These are phyloP conservation scores for Acleris literana DNA, from an alignment of 2,888 invertebrate genomes.

Conservation along the genomic window DNA sequence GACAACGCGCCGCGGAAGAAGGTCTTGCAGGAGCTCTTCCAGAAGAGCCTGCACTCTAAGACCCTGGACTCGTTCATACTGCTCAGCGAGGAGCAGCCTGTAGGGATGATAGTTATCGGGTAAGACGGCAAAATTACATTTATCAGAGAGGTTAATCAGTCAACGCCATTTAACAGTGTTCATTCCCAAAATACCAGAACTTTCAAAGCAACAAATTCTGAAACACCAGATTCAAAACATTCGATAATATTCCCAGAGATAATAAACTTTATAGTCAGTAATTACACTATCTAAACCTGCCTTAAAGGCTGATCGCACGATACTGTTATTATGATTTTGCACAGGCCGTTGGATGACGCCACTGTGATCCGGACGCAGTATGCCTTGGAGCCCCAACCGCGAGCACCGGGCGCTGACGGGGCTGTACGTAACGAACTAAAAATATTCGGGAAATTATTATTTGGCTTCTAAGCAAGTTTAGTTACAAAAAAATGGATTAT, in stretches of 20 bases:
- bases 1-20: constrained; percentile 57
- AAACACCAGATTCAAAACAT: too few species aligned
- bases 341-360: constrained; percentile 65
- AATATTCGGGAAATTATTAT: background rate
- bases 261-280: too few species aligned
- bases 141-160: too few species aligned
- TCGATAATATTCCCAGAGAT: too few species aligned
- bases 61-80: constrained; percentile 57
- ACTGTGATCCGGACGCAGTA: constrained; percentile 63
- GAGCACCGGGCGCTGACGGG: constrained; percentile 62
- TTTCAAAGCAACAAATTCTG: too few species aligned
- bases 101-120: constrained; percentile 78
- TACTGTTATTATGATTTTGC: background rate
- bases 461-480: too few species aligned
- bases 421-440: constrained; percentile 52
- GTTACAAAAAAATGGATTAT: too few species aligned
- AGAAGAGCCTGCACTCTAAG: constrained; percentile 50
- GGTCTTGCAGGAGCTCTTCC: constrained; percentile 56
- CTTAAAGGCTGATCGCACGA: too few species aligned
- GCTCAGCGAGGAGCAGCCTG: constrained; percentile 69
- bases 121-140: constrained; percentile 45
- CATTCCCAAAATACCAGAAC: too few species aligned
- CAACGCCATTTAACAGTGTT: too few species aligned
- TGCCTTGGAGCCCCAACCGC: constrained; percentile 64
- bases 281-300: too few species aligned